Evolutionary conservation across 2,797 vertebrate species (phyloP).

Genomic region (Leptodactylus fallax): DNA sequence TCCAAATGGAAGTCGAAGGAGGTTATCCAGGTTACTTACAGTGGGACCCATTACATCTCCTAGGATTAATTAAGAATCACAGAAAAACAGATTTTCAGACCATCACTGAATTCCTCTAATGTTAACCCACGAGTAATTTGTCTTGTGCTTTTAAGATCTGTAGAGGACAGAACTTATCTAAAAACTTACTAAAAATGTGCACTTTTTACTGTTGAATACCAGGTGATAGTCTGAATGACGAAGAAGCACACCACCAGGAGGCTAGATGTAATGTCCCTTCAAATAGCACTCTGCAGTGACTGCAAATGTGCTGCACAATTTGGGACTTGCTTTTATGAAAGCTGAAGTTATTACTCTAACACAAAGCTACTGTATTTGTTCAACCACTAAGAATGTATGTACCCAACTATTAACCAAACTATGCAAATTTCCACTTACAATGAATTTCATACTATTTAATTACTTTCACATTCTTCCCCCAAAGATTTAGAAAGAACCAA

Average conservation of each 20-base stretch:
- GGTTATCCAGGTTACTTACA: conserved; percentile 89
- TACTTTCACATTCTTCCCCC: no score
- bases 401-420: no score
- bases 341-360: no score
- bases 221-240: neutral
- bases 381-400: no score
- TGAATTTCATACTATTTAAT: no score
- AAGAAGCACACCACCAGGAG: neutral
- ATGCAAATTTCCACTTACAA: no score
- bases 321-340: neutral
- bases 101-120: no score
- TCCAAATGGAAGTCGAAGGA: conserved; percentile 89
- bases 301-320: neutral
- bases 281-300: neutral
- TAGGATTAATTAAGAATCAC: conserved; percentile 63
- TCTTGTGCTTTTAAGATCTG: no score
- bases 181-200: neutral
- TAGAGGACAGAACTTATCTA: neutral
- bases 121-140: no score
- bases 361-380: no score
- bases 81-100: neutral
- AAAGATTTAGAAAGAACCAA: no score
- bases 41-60: conserved; percentile 96
- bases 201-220: neutral
- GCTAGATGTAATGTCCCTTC: neutral